These are phyloP conservation scores for Gymnocheta viridis DNA, from an alignment of 2,888 invertebrate species.

Conservation along the genomic window DNA sequence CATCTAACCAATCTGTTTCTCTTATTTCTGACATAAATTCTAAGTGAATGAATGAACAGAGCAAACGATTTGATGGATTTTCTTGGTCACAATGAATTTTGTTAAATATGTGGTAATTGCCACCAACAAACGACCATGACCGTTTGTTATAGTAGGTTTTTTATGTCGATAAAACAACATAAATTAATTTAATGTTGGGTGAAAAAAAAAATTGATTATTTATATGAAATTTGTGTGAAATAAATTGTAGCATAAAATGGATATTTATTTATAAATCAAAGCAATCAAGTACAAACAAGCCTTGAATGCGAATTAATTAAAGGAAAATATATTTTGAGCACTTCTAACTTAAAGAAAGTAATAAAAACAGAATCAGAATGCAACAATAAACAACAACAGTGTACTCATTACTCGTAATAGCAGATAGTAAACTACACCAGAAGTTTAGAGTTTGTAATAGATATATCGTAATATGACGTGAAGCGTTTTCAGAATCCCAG, in stretches of 20 bases:
- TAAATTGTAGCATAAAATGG: slow-evolving; percentile 17
- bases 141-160: slow-evolving; percentile 33
- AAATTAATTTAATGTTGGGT: slow-evolving; percentile 38
- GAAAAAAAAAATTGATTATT: not conserved
- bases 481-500: no score
- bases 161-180: slow-evolving; percentile 14
- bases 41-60: slow-evolving; percentile 45
- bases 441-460: no score
- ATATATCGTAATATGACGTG: no score
- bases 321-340: not conserved
- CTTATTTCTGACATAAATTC: slow-evolving; percentile 70
- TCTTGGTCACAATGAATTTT: slow-evolving; percentile 69
- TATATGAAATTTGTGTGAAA: slow-evolving; percentile 27
- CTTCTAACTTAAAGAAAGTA: no score
- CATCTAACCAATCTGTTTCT: slow-evolving; percentile 38
- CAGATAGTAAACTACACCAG: no score
- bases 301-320: no score
- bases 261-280: not conserved
- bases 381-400: no score
- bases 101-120: slow-evolving; percentile 72
- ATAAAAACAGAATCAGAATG: no score
- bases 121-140: slow-evolving; percentile 70
- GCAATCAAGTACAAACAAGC: no score
- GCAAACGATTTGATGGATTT: slow-evolving; percentile 70
- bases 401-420: no score